Percentiles rank a stretch among this genome's conserved stretches.
Conservation (phyloP, 2,888 invertebrate species). For the Microchrysa polita region DNA sequence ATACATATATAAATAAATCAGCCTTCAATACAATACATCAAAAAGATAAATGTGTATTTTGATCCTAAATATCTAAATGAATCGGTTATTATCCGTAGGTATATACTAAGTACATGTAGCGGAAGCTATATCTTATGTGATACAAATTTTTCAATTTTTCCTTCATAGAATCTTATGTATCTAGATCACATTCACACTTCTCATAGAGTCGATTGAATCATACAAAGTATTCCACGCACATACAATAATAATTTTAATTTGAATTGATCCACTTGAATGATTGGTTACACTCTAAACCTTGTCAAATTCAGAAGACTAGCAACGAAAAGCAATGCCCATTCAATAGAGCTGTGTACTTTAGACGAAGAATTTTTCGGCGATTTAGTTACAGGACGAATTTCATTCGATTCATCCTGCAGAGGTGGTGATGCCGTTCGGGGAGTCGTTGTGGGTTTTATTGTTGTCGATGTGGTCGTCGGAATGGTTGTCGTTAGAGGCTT, state of each 20-base stretch:
- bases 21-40: conserved; percentile 27
- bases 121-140: neutral
- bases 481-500: conserved; percentile 1
- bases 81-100: conserved; percentile 1
- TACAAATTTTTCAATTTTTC: too few relatives aligned
- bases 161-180: conserved; percentile 2
- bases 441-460: neutral
- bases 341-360: neutral
- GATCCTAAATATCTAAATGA: neutral
- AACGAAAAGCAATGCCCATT: neutral
- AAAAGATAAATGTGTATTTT: neutral
- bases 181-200: conserved; percentile 35
- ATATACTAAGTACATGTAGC: conserved; percentile 6
- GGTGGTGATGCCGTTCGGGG: neutral
- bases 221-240: neutral
- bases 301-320: conserved; percentile 17
- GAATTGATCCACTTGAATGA: too few relatives aligned
- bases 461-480: conserved; percentile 13
- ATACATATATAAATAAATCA: conserved; percentile 38
- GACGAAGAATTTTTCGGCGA: conserved; percentile 17
- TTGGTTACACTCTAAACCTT: neutral
- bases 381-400: neutral
- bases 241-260: too few relatives aligned
- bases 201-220: conserved; percentile 37
- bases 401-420: conserved; percentile 21